Conservation (phyloP, 2,113 vertebrate genomes). For the Cochlearius cochlearius region DNA sequence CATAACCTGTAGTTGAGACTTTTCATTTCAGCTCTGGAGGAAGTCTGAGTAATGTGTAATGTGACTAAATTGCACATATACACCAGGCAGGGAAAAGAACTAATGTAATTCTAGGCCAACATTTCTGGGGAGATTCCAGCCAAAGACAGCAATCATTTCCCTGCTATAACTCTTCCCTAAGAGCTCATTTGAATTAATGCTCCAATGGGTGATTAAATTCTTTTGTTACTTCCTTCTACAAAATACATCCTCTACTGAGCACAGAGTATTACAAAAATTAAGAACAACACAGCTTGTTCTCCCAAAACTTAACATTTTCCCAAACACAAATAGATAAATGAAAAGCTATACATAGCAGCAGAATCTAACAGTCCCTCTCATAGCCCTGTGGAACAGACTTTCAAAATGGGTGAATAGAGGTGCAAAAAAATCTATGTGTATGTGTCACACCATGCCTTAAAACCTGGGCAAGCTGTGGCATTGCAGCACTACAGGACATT, state of each 20-base stretch:
- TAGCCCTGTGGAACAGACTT: neutral
- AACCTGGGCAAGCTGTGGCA: neutral
- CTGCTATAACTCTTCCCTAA: neutral
- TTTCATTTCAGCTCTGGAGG: neutral
- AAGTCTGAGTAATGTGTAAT: neutral
- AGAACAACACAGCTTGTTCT: neutral
- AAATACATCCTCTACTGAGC: neutral
- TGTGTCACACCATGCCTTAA: neutral
- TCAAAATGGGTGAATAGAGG: accelerated
- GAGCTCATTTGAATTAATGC: neutral
- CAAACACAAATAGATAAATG: neutral
- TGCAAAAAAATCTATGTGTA: neutral
- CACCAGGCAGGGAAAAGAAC: neutral
- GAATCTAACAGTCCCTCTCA: neutral
- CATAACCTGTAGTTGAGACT: neutral
- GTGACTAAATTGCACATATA: neutral
- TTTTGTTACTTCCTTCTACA: neutral
- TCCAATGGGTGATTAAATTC: neutral
- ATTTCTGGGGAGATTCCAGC: neutral
- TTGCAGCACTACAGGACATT: neutral
- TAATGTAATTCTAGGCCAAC: neutral
- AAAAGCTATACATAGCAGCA: neutral
- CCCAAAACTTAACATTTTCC: neutral
- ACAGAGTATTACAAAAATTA: neutral
- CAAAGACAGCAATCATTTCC: neutral